A percentile compares a stretch with the other conserved stretches of the same genome.
These are phyloP conservation scores for Platygyra sinensis DNA, from an alignment of 64 coral and sea anemone species.

Conservation along the genomic window DNA sequence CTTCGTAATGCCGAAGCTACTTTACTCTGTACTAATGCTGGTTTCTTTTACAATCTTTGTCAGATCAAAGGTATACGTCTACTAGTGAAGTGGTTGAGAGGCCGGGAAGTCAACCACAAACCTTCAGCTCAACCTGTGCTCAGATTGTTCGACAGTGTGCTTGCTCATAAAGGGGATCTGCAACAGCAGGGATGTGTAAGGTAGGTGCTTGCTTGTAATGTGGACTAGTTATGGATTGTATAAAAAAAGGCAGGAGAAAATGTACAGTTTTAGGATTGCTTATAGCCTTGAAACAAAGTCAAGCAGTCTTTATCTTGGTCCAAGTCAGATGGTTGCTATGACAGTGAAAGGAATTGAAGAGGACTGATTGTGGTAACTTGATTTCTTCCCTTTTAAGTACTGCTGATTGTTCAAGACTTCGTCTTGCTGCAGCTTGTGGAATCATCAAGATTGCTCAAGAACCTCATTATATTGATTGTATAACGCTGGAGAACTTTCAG, in stretches of 20 bases:
- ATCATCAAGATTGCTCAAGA: slow-evolving; percentile 75
- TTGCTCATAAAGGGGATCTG: slow-evolving; percentile 61
- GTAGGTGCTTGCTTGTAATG: neutral
- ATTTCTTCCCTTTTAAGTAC: slow-evolving; percentile 12
- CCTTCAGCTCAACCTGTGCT: slow-evolving; percentile 57
- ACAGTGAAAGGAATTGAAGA: too few relatives aligned
- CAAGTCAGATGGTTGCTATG: too few relatives aligned
- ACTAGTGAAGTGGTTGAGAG: slow-evolving; percentile 63
- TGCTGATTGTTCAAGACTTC: slow-evolving; percentile 66
- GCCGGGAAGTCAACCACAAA: slow-evolving; percentile 45
- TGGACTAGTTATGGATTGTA: neutral
- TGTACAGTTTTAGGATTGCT: too few relatives aligned
- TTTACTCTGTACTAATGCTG: neutral
- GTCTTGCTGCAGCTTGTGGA: slow-evolving; percentile 63
- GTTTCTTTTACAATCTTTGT: neutral
- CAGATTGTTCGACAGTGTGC: slow-evolving; percentile 42
- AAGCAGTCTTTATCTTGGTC: too few relatives aligned
- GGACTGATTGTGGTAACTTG: neutral
- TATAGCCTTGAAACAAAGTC: too few relatives aligned
- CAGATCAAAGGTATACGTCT: slow-evolving; percentile 70
- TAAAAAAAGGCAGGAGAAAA: too few relatives aligned
- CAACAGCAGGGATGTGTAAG: slow-evolving; percentile 57
- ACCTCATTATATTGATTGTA: slow-evolving; percentile 53
- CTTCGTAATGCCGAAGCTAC: too few relatives aligned
- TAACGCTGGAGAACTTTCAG: slow-evolving; percentile 65